Evolutionary conservation across 2,797 vertebrate genomes (phyloP).

Genomic region (Microctenopoma stevenorrisi): DNA sequence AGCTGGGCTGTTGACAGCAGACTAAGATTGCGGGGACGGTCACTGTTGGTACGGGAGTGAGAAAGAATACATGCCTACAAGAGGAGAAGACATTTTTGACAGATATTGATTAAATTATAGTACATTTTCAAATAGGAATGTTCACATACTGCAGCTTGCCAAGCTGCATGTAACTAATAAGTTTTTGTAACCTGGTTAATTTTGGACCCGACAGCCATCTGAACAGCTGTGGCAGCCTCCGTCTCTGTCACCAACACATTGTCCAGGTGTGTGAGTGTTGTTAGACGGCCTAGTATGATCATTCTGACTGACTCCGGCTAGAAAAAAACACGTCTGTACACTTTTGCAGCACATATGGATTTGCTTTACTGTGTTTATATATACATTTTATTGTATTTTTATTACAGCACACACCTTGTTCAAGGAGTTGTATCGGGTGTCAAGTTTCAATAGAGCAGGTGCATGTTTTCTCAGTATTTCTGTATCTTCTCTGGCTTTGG

Average conservation of each 20-base stretch:
- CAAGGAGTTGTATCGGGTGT: constrained; percentile 86
- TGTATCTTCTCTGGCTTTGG: constrained; percentile 78
- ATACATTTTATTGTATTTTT: background rate
- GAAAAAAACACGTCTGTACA: background rate
- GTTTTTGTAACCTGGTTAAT: constrained; percentile 81
- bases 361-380: background rate
- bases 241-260: constrained; percentile 80
- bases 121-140: background rate
- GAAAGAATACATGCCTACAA: constrained; percentile 81
- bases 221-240: constrained; percentile 75
- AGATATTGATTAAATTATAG: constrained; percentile 30
- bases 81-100: constrained; percentile 21
- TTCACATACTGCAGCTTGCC: constrained; percentile 2
- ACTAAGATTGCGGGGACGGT: constrained; percentile 85
- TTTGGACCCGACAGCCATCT: constrained; percentile 74
- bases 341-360: background rate
- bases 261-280: constrained; percentile 84
- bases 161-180: background rate
- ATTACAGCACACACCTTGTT: constrained; percentile 70
- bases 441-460: constrained; percentile 76
- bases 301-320: constrained; percentile 78
- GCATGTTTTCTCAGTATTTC: constrained; percentile 83
- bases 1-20: constrained; percentile 86
- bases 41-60: constrained; percentile 77
- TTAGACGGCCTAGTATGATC: constrained; percentile 80